phyloP scores from a whole-genome alignment of 2,888 invertebrate genomes.

The Drosophila tripunctata region DNA sequence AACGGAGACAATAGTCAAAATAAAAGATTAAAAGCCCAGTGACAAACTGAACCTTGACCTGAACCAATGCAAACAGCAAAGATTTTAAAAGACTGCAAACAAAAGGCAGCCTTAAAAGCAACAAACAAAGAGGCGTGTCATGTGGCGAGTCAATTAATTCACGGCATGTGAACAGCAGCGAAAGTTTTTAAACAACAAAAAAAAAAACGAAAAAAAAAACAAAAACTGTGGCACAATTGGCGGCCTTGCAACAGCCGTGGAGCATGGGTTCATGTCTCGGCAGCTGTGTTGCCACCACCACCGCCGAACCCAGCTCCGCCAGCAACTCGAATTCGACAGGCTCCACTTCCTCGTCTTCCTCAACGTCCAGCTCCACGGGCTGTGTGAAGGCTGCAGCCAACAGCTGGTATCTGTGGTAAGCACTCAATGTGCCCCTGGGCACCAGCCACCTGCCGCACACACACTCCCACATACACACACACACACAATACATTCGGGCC shows the following conservation, averaged over 20 bases:
- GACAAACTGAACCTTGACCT: conserved; percentile 69
- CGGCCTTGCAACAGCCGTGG: conserved; percentile 34
- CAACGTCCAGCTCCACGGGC: conserved; percentile 41
- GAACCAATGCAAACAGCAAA: conserved; percentile 43
- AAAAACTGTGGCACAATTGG: conserved; percentile 40
- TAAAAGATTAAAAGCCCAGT: conserved; percentile 17
- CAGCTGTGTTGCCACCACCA: conserved; percentile 59
- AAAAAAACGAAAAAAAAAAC: conserved; percentile 4
- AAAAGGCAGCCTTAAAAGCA: conserved; percentile 6
- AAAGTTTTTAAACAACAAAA: conserved; percentile 16
- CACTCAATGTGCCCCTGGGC: neutral
- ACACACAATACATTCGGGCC: neutral
- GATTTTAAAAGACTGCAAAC: conserved; percentile 1
- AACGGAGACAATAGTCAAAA: conserved; percentile 39
- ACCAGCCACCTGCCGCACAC: neutral
- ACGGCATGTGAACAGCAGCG: conserved; percentile 7
- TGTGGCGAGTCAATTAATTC: conserved; percentile 47
- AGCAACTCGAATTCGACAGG: conserved; percentile 47
- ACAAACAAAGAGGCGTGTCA: conserved; percentile 25
- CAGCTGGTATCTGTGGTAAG: conserved; percentile 67
- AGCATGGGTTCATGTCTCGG: conserved; percentile 74
- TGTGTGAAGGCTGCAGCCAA: conserved; percentile 45
- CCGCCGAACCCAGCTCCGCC: conserved; percentile 30
- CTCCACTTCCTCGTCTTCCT: conserved; percentile 58
- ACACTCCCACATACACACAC: neutral